A percentile compares a stretch with the other conserved stretches of the same genome.
Conservation (phyloP, 2,113 vertebrate genomes). For the Rhagologus leucostigma region DNA sequence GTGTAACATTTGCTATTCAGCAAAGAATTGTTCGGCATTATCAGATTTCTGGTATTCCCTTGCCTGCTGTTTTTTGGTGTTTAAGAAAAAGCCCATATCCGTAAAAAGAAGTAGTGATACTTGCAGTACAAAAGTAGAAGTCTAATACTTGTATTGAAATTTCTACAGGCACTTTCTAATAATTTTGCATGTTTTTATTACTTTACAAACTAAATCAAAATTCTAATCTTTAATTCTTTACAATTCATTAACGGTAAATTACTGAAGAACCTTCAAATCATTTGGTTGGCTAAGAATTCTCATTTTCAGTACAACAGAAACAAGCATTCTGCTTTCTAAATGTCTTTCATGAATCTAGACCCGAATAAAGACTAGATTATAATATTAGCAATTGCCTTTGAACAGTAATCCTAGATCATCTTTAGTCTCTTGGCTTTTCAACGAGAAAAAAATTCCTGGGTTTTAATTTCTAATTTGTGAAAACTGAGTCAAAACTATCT, state of each 20-base stretch:
- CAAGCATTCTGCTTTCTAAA: neutral
- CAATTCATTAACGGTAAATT: neutral
- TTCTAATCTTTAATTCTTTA: neutral
- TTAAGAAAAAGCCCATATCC: neutral
- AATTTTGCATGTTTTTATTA: neutral
- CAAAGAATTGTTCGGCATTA: neutral
- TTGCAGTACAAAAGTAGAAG: neutral
- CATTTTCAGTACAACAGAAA: neutral
- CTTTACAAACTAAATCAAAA: neutral
- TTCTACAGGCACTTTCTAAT: neutral
- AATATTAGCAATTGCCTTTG: neutral
- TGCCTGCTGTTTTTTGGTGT: neutral
- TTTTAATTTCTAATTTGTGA: neutral
- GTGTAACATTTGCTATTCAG: neutral
- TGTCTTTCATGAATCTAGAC: neutral
- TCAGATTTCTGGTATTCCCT: neutral
- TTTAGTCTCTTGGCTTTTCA: neutral
- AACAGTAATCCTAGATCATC: neutral
- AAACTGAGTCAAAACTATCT: neutral
- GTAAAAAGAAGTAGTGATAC: neutral
- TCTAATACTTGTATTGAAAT: neutral
- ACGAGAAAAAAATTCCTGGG: neutral
- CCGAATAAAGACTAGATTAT: neutral
- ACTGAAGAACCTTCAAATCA: fast-evolving
- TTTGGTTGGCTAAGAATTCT: neutral